Conservation (phyloP, 2,888 invertebrate genomes). For the Himalopsyche japonica region DNA sequence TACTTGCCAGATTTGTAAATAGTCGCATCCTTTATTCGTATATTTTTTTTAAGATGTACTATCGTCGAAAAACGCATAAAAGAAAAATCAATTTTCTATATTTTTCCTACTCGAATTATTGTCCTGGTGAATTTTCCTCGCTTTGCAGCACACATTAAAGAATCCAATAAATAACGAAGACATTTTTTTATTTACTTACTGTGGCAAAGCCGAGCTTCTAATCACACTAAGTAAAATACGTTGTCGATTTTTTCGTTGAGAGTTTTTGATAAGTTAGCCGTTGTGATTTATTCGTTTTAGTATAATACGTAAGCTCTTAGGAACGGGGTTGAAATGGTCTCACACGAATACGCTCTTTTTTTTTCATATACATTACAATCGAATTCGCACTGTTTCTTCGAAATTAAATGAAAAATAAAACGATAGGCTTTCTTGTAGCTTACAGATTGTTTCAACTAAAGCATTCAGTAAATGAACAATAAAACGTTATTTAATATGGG, state of each 20-base stretch:
- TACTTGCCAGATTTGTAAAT: too few relatives aligned
- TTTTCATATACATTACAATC: neutral
- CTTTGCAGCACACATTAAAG: neutral
- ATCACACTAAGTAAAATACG: neutral
- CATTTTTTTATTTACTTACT: neutral
- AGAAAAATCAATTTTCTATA: neutral
- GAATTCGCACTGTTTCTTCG: too few relatives aligned
- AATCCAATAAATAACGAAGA: neutral
- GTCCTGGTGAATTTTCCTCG: neutral
- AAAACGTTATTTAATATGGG: too few relatives aligned
- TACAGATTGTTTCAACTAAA: too few relatives aligned
- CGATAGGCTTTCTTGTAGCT: too few relatives aligned
- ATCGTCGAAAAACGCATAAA: neutral
- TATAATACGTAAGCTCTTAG: neutral
- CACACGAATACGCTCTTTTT: neutral
- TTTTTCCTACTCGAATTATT: neutral
- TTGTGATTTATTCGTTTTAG: neutral
- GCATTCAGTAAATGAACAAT: too few relatives aligned
- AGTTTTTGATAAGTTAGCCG: neutral
- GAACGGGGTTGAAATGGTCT: neutral
- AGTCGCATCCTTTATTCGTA: too few relatives aligned
- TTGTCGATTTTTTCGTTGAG: neutral
- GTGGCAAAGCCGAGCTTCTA: neutral
- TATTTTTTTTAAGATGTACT: too few relatives aligned
- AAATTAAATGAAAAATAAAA: too few relatives aligned